Conservation (phyloP, 2,888 invertebrate genomes). For the Lasioglossum marginatum region DNA sequence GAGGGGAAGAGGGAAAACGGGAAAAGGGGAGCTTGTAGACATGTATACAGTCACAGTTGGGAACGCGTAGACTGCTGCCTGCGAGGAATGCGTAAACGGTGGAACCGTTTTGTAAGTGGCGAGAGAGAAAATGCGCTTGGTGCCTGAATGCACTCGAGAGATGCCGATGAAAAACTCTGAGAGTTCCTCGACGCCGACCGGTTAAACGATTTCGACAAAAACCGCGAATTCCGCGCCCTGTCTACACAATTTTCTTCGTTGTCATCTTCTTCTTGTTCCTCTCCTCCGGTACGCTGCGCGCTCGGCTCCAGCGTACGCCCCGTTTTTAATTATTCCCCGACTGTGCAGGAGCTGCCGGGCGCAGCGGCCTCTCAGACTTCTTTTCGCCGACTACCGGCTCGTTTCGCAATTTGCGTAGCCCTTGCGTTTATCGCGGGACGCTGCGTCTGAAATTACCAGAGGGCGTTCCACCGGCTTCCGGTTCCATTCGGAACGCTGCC, state of each 20-base stretch:
- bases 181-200: slow-evolving; percentile 6
- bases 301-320: background rate
- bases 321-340: slow-evolving; percentile 16
- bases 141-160: background rate
- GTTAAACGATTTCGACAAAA: slow-evolving; percentile 36
- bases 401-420: background rate
- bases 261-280: background rate
- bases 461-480: slow-evolving; percentile 24
- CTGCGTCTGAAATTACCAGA: slow-evolving; percentile 8
- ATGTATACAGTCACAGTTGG: slow-evolving; percentile 53
- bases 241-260: slow-evolving; percentile 21
- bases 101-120: slow-evolving; percentile 56
- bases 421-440: background rate
- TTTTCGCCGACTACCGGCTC: background rate
- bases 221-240: slow-evolving; percentile 17
- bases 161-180: slow-evolving; percentile 28
- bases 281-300: no score
- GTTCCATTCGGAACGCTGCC: background rate
- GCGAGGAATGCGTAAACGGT: slow-evolving; percentile 68
- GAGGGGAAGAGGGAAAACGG: slow-evolving; percentile 42
- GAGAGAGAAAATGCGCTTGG: slow-evolving; percentile 12
- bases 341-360: background rate
- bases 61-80: slow-evolving; percentile 51
- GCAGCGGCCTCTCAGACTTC: background rate
- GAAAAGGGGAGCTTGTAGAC: slow-evolving; percentile 43